A percentile compares a stretch with the other conserved stretches of the same genome.
phyloP scores from a whole-genome alignment of 2,797 vertebrate species.

The Anabas testudineus region DNA sequence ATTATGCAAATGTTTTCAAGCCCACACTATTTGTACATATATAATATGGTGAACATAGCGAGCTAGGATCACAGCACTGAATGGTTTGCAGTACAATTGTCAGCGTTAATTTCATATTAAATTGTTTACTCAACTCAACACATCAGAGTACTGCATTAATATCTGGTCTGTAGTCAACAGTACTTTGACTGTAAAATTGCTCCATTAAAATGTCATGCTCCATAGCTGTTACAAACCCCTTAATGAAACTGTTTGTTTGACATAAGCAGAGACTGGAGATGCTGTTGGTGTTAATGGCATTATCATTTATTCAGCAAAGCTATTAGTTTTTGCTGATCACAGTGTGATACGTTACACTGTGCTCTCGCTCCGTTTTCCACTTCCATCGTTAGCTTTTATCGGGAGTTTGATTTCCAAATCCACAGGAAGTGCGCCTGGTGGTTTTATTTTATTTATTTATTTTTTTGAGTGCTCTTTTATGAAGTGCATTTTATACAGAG shows the following conservation, averaged over 20 bases:
- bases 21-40: slow-evolving; percentile 37
- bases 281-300: slow-evolving; percentile 52
- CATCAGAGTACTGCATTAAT: slow-evolving; percentile 35
- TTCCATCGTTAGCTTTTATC: slow-evolving; percentile 44
- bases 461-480: neutral
- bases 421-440: slow-evolving; percentile 2
- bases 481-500: slow-evolving; percentile 18
- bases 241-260: slow-evolving; percentile 58
- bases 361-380: slow-evolving; percentile 24
- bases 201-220: slow-evolving; percentile 54
- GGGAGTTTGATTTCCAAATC: slow-evolving; percentile 39
- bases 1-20: slow-evolving; percentile 35
- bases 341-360: slow-evolving; percentile 18
- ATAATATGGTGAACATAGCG: slow-evolving; percentile 34
- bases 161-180: slow-evolving; percentile 29
- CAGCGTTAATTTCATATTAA: slow-evolving; percentile 18
- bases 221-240: slow-evolving; percentile 25
- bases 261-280: slow-evolving; percentile 38
- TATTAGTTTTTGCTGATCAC: slow-evolving; percentile 46
- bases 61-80: slow-evolving; percentile 44
- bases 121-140: slow-evolving; percentile 39
- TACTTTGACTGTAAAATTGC: slow-evolving; percentile 36
- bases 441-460: too few relatives aligned
- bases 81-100: slow-evolving; percentile 3
- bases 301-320: slow-evolving; percentile 49